Evolutionary conservation across 2,797 vertebrate genomes (phyloP).

Genomic region (Pteropus rufus): DNA sequence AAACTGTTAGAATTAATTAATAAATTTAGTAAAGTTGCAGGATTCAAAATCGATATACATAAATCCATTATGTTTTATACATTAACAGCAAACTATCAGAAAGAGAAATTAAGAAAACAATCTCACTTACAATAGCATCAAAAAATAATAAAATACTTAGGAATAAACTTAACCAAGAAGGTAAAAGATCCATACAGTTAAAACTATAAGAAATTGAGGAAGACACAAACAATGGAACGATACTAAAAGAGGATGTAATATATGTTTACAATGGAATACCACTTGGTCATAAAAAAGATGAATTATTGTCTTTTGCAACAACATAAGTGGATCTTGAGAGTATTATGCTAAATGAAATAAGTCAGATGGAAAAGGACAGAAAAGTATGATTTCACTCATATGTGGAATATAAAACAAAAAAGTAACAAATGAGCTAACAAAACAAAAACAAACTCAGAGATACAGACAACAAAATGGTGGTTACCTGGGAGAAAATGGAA

Average conservation of each 20-base stretch:
- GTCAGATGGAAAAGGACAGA: not conserved
- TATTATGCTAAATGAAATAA: not conserved
- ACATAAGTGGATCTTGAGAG: not conserved
- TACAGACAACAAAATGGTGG: not conserved
- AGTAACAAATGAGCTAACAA: not conserved
- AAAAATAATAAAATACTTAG: not conserved
- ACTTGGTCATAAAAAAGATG: not conserved
- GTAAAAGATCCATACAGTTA: not conserved
- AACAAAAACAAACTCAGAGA: not conserved
- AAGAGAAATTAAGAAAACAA: not conserved
- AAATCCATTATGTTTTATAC: not conserved
- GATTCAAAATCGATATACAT: not conserved
- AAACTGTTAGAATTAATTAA: not conserved
- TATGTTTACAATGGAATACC: not conserved
- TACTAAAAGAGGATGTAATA: not conserved
- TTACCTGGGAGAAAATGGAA: not conserved
- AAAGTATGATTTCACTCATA: not conserved
- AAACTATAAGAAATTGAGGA: not conserved
- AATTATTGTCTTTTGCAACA: not conserved
- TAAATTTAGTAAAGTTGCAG: not conserved
- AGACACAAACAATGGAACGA: not conserved
- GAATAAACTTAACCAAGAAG: not conserved
- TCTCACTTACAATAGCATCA: not conserved
- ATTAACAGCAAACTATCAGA: not conserved
- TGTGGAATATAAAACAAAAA: not conserved